These are phyloP conservation scores for Cactoblastis cactorum DNA, from an alignment of 2,888 invertebrate species.

Conservation along the genomic window DNA sequence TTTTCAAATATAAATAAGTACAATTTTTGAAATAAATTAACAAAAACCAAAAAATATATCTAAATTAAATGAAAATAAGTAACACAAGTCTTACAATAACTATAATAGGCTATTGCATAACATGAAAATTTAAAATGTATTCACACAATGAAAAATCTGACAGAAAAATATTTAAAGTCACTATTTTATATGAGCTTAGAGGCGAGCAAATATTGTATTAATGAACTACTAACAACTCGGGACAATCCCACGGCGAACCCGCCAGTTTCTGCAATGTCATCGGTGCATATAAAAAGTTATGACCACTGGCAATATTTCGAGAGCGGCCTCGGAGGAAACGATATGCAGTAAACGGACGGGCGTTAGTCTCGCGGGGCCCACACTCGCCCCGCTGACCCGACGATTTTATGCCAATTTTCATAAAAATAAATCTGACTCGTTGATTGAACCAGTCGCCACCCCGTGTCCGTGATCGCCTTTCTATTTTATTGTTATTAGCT, in stretches of 20 bases:
- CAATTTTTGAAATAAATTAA: no score
- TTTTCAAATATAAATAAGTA: no score
- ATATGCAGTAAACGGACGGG: constrained; percentile 79
- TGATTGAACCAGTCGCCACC: constrained; percentile 78
- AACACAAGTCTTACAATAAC: no score
- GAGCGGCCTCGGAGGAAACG: constrained; percentile 65
- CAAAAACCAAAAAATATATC: no score
- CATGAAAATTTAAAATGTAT: no score
- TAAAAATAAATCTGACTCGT: constrained; percentile 78
- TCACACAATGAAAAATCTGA: no score
- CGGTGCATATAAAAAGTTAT: constrained; percentile 79
- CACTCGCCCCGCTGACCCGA: constrained; percentile 63
- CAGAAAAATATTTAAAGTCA: no score
- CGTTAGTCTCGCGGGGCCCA: constrained; percentile 74
- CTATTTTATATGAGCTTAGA: no score
- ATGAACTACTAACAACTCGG: constrained; percentile 36
- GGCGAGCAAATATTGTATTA: background rate
- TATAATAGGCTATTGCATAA: no score
- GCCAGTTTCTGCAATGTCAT: constrained; percentile 77
- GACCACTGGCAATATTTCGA: constrained; percentile 74
- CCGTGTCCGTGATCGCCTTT: constrained; percentile 68
- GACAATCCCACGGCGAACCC: constrained; percentile 36
- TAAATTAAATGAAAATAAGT: no score
- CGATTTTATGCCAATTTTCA: constrained; percentile 79
- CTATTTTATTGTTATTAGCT: constrained; percentile 79